Conservation (phyloP, 1,140 invertebrate species). For the Phthorimaea operculella region DNA sequence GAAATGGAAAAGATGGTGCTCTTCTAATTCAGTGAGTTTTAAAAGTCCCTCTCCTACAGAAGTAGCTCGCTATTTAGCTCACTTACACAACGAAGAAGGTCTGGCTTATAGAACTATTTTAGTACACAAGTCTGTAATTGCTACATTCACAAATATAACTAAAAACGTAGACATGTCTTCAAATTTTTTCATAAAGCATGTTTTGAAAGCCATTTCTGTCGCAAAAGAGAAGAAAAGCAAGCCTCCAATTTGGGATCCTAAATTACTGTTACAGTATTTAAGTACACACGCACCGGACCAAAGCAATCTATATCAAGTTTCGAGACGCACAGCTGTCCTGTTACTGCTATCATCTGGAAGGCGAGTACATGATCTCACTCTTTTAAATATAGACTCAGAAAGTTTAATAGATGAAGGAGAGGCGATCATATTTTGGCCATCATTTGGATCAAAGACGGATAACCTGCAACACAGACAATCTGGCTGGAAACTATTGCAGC, state of each 20-base stretch:
- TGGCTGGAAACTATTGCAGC: not conserved
- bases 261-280: not conserved
- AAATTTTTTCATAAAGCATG: not conserved
- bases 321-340: not conserved
- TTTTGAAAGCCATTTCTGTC: conserved; percentile 1
- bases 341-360: conserved; percentile 1
- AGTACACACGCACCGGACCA: not conserved
- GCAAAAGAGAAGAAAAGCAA: conserved; percentile 2
- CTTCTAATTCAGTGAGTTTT: not conserved
- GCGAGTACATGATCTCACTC: conserved; percentile 3
- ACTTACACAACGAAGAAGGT: not conserved
- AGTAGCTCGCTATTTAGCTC: not conserved
- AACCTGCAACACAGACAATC: not conserved
- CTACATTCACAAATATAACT: not conserved
- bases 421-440: not conserved
- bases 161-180: not conserved
- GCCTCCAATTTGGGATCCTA: not conserved
- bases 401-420: not conserved
- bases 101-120: conserved; percentile 4
- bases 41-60: not conserved
- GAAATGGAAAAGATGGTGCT: not conserved
- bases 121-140: conserved; percentile 4
- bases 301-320: not conserved
- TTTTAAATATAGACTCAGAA: not conserved
- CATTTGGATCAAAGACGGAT: conserved; percentile 7